Conservation (phyloP, 2,888 invertebrate species). For the Lasioglossum zephyrum region DNA sequence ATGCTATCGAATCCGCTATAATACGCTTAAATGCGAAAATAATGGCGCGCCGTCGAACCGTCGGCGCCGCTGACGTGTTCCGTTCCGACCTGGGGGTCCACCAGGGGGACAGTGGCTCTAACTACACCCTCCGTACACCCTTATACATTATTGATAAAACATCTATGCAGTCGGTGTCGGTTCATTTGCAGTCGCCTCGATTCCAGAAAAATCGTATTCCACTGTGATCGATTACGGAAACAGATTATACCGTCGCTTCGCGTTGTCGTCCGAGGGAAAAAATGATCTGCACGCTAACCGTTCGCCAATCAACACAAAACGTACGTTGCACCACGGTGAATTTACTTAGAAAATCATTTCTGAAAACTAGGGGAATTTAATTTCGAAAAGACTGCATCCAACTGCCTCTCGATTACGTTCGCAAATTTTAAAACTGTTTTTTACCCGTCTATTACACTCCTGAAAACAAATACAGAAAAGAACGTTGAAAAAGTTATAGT, state of each 20-base stretch:
- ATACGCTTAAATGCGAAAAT: conserved; percentile 81
- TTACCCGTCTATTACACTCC: too few relatives aligned
- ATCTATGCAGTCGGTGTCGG: conserved; percentile 33
- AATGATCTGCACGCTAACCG: neutral
- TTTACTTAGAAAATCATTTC: neutral
- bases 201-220: conserved; percentile 19
- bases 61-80: conserved; percentile 61
- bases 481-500: too few relatives aligned
- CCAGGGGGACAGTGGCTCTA: conserved; percentile 36
- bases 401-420: too few relatives aligned
- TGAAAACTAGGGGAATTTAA: neutral
- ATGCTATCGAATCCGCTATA: conserved; percentile 75
- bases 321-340: neutral
- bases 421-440: too few relatives aligned
- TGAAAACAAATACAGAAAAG: too few relatives aligned
- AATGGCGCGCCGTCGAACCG: conserved; percentile 68
- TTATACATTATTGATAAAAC: conserved; percentile 52
- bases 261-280: neutral
- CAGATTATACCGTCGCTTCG: conserved; percentile 3
- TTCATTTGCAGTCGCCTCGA: conserved; percentile 37
- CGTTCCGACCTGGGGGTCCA: conserved; percentile 39
- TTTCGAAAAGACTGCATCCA: neutral
- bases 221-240: conserved; percentile 15
- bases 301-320: too few relatives aligned
- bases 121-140: conserved; percentile 25